Base-by-base conservation (phyloP, 2,888 invertebrate species). In the Fragum fragum region DNA sequence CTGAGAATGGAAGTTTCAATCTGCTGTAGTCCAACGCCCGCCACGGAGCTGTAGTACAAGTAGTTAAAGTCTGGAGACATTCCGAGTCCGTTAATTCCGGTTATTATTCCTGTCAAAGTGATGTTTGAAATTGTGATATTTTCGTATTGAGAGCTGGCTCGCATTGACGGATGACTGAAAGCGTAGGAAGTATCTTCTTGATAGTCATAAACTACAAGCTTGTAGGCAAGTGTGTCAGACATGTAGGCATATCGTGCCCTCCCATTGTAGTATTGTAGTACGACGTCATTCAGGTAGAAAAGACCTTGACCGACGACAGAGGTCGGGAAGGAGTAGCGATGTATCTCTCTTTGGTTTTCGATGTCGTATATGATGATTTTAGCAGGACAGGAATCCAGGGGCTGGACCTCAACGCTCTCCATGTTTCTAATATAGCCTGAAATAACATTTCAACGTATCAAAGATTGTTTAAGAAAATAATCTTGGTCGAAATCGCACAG, bases 281-380 rank as follows among this genome's bases (percentile, higher is more conserved):
- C 90, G 0, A 90, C 71, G 47, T 90, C 90, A 53, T 89, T 89
- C n/a, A 90, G 77, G 68, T 87, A 90, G 61, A 76, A 87, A 16
- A 75, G 55, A 21, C 81, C 85, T 6, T 28, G 59, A 9, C 86
- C 85, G 2, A 78, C 75, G 2, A 84, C 74, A 2, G n/a, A 53
- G 7, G 36, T 28, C 0, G 88, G 85, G 55, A 90, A 89, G 9
- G 47, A 39, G 69, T 88, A 86, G 0, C 86, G 73, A 57, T 78
- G 81, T 5, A 89, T 73, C 47, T 85, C 86, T 32, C 23, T 18
- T 16, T 84, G 63, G 1, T 77, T 80, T 28, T 86, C 70, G 39
- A 90, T 26, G 72, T 90, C 88, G 52, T 79, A 89, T 2, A 90
- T 86, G 9, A 88, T 75, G 0, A 90, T 69, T 73, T 90, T 90